phyloP scores from a whole-genome alignment of 2,113 vertebrate species.

The Odocoileus virginianus region DNA sequence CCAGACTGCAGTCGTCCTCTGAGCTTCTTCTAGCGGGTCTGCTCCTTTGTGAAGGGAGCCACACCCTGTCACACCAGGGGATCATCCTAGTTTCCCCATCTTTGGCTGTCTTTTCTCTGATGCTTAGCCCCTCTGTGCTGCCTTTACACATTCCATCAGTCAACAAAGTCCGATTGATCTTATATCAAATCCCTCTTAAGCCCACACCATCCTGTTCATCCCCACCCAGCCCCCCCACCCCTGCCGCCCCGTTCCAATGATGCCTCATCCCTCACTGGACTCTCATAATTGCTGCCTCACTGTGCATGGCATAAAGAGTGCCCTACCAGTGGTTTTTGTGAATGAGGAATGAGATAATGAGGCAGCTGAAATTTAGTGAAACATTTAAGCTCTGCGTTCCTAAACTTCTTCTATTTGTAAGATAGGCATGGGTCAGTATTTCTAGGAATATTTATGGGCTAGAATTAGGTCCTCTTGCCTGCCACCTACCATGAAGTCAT shows the following conservation, averaged over 20 bases:
- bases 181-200: not conserved
- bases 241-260: not conserved
- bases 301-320: not conserved
- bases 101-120: not conserved
- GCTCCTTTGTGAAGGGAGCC: not conserved
- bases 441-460: not conserved
- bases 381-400: not conserved
- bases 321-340: not conserved
- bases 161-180: not conserved
- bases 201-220: not conserved
- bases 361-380: not conserved
- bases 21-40: not conserved
- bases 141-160: not conserved
- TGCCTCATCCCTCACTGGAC: not conserved
- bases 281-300: not conserved
- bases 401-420: not conserved
- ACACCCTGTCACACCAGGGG: not conserved
- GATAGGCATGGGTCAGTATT: not conserved
- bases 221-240: rapidly evolving
- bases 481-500: not conserved
- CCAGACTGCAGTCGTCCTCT: not conserved
- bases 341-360: not conserved
- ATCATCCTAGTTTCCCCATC: not conserved
- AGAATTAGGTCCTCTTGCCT: not conserved
- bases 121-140: not conserved